phyloP scores from a whole-genome alignment of 1,140 invertebrate species.

The Caerostris darwini region DNA sequence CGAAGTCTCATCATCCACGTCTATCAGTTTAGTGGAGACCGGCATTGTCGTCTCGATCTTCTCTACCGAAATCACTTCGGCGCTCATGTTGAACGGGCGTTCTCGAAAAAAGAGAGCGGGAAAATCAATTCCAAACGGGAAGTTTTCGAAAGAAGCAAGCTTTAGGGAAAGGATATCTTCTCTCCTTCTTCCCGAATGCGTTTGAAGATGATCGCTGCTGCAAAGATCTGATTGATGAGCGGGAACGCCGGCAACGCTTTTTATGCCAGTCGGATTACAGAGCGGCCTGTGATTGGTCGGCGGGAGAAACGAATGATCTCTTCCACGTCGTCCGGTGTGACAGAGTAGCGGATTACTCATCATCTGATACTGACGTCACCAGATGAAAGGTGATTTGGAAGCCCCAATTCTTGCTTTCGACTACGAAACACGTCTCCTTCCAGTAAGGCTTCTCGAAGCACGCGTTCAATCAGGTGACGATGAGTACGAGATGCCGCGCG shows the following conservation, averaged over 20 bases:
- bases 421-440: not conserved
- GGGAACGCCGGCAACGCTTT: constrained; percentile 1
- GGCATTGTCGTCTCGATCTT: not conserved
- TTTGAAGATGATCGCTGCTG: constrained; percentile 57
- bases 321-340: constrained; percentile 60
- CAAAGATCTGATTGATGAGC: constrained; percentile 54
- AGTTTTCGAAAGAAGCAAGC: constrained; percentile 63
- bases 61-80: not conserved
- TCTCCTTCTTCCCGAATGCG: not conserved
- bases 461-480: not conserved
- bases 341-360: constrained; percentile 35
- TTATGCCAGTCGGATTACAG: constrained; percentile 36
- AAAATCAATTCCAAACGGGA: constrained; percentile 46
- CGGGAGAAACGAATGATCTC: constrained; percentile 37
- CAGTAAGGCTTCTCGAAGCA: not conserved
- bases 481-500: not conserved
- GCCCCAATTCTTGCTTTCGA: constrained; percentile 17
- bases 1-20: constrained; percentile 40
- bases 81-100: constrained; percentile 24
- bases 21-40: not conserved
- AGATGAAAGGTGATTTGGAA: constrained; percentile 33
- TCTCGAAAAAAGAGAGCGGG: not conserved
- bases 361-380: constrained; percentile 19
- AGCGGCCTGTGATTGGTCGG: constrained; percentile 55
- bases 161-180: constrained; percentile 68